These are phyloP conservation scores for Protophormia terraenovae DNA, from an alignment of 2,888 invertebrate genomes.

Conservation along the genomic window DNA sequence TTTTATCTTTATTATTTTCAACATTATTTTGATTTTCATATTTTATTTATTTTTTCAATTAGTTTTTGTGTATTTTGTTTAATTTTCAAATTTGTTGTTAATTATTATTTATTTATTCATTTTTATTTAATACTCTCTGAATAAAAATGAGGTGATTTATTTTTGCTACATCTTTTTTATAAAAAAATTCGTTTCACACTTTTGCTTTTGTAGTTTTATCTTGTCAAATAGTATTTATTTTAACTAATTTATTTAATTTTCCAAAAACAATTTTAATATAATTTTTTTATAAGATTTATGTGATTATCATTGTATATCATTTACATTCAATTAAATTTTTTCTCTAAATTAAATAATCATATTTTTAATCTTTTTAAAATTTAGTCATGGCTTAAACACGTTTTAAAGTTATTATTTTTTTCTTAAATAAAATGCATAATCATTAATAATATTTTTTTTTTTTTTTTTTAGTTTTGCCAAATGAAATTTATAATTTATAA, in stretches of 20 bases:
- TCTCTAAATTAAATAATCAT: background rate
- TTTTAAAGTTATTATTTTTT: background rate
- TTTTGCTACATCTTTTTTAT: background rate
- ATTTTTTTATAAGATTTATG: constrained; percentile 20
- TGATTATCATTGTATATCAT: constrained; percentile 5
- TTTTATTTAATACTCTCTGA: background rate
- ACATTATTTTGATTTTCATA: background rate
- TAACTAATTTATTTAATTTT: background rate
- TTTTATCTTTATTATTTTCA: background rate
- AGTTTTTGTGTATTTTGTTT: background rate
- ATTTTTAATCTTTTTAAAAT: background rate
- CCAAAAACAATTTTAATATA: background rate
- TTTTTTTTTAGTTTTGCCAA: too few relatives aligned
- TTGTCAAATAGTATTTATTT: background rate
- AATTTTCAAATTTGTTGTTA: background rate
- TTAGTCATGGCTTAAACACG: constrained; percentile 16
- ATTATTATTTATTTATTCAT: background rate
- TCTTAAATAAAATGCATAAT: background rate
- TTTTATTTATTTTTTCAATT: background rate
- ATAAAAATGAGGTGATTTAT: background rate
- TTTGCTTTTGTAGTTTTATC: background rate
- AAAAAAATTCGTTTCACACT: background rate
- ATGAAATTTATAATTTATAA: background rate
- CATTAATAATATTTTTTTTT: background rate
- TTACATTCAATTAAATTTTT: background rate